Evolutionary conservation across 2,113 vertebrate genomes (phyloP).

Genomic region (Xyrauchen texanus): DNA sequence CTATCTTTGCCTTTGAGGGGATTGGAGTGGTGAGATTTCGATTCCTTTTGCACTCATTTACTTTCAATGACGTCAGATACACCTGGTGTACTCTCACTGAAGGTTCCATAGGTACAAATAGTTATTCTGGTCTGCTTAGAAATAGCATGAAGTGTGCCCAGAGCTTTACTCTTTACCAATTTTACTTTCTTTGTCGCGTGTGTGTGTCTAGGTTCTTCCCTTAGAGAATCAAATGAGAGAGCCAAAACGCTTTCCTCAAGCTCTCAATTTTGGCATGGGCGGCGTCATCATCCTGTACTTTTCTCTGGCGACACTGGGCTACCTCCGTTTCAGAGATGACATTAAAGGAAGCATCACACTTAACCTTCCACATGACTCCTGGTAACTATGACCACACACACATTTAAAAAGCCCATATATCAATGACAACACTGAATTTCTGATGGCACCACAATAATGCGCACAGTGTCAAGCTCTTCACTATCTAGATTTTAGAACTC

Average conservation of each 20-base stretch:
- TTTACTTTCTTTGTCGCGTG: too few relatives aligned
- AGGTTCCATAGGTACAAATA: too few relatives aligned
- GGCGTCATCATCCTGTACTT: slow-evolving; percentile 81
- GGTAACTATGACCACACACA: slow-evolving; percentile 65
- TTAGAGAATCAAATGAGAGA: slow-evolving; percentile 88
- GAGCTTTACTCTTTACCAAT: too few relatives aligned
- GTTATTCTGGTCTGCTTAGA: too few relatives aligned
- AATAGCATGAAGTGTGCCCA: too few relatives aligned
- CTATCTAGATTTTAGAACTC: too few relatives aligned
- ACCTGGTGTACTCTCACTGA: too few relatives aligned
- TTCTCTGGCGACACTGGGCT: slow-evolving; percentile 81
- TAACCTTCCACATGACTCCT: slow-evolving; percentile 83
- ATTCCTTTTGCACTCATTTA: background rate
- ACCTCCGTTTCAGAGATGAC: slow-evolving; percentile 81
- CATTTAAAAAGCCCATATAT: too few relatives aligned
- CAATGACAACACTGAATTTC: too few relatives aligned
- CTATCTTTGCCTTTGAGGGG: slow-evolving; percentile 88
- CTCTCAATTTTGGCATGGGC: slow-evolving; percentile 83
- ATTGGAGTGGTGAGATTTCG: slow-evolving; percentile 82
- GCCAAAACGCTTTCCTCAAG: slow-evolving; percentile 74
- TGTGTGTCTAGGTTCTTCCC: slow-evolving; percentile 79
- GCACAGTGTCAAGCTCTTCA: too few relatives aligned
- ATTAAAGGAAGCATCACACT: slow-evolving; percentile 89
- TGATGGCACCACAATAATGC: too few relatives aligned
- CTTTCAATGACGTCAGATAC: too few relatives aligned